Evolutionary conservation across 2,888 invertebrate species (phyloP).

Genomic region (Heteropelma amictum): DNA sequence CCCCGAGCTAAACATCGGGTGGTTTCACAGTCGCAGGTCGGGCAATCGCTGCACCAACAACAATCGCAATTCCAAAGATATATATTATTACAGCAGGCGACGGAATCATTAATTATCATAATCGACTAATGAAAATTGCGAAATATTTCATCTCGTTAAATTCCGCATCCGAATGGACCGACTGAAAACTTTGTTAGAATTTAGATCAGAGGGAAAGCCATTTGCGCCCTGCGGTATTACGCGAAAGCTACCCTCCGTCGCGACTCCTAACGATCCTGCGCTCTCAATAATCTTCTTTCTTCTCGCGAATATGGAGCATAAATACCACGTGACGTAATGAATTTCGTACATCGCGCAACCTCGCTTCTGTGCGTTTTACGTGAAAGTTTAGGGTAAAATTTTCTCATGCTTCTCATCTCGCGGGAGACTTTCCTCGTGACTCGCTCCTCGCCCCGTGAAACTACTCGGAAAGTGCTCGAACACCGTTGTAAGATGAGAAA

Average conservation of each 20-base stretch:
- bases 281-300: constrained; percentile 43
- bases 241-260: constrained; percentile 32
- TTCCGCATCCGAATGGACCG: too few species aligned
- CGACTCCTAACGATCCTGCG: constrained; percentile 41
- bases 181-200: too few species aligned
- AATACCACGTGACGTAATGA: constrained; percentile 19
- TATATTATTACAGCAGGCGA: too few species aligned
- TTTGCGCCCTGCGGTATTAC: constrained; percentile 48
- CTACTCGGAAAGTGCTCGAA: neutral
- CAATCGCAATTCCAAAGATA: too few species aligned
- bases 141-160: too few species aligned
- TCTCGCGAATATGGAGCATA: neutral
- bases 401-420: too few species aligned
- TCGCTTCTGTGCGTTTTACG: neutral
- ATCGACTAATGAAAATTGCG: too few species aligned
- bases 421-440: too few species aligned
- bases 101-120: too few species aligned
- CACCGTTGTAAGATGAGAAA: neutral
- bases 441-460: neutral
- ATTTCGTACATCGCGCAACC: constrained; percentile 30
- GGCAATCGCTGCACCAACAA: too few species aligned
- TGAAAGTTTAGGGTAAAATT: constrained; percentile 18
- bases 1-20: too few species aligned
- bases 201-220: neutral
- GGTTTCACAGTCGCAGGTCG: too few species aligned